Evolutionary conservation across 2,888 invertebrate genomes (phyloP).

Genomic region (Dryocosmus kuriphilus): DNA sequence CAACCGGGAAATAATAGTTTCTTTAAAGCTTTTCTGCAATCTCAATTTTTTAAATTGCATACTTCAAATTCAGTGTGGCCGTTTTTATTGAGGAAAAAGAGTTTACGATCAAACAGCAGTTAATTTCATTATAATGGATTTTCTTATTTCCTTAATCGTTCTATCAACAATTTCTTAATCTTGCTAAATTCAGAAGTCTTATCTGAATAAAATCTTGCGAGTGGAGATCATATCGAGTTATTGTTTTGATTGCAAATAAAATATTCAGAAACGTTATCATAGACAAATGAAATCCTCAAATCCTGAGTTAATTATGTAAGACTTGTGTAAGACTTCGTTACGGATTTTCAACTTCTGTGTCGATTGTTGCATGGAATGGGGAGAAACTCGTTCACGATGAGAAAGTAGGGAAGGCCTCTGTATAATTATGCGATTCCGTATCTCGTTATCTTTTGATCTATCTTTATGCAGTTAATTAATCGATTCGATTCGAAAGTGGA

Average conservation of each 20-base stretch:
- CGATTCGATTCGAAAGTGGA: slow-evolving; percentile 10
- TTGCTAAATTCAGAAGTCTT: too few species aligned
- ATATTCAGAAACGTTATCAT: neutral
- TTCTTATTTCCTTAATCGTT: too few species aligned
- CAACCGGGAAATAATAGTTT: slow-evolving; percentile 4
- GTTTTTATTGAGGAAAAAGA: too few species aligned
- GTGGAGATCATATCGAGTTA: neutral
- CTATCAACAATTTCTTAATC: too few species aligned
- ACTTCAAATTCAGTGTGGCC: too few species aligned
- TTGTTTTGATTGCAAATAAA: neutral
- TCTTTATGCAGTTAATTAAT: slow-evolving; percentile 12
- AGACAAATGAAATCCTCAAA: neutral
- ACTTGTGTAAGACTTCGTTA: neutral
- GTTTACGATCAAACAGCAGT: too few species aligned
- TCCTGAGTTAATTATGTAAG: too few species aligned
- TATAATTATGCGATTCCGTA: slow-evolving; percentile 21
- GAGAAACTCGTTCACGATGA: slow-evolving; percentile 24
- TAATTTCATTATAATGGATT: too few species aligned
- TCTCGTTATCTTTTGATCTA: slow-evolving; percentile 7
- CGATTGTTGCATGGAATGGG: slow-evolving; percentile 28
- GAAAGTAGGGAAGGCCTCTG: slow-evolving; percentile 25
- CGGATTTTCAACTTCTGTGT: slow-evolving; percentile 27
- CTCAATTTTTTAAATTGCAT: neutral
- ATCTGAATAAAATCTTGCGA: too few species aligned
- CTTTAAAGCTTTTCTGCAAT: slow-evolving; percentile 13